phyloP scores from a whole-genome alignment of 2,797 vertebrate genomes.

The Acipenser transmontanus region DNA sequence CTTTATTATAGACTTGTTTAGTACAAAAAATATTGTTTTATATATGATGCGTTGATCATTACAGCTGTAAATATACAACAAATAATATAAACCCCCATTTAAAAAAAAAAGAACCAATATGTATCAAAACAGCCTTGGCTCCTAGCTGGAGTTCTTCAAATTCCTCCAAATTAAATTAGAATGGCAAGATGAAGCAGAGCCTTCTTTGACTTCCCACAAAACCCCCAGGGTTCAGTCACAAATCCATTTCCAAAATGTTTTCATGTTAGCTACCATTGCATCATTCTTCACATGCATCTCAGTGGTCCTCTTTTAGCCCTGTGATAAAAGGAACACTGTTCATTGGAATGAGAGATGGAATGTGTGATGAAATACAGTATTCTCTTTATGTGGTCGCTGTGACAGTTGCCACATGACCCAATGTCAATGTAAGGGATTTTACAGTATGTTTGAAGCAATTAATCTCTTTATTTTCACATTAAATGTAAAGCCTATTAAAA shows the following conservation, averaged over 20 bases:
- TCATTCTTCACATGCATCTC: neutral
- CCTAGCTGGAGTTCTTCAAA: neutral
- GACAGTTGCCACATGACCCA: neutral
- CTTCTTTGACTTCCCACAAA: conserved; percentile 6
- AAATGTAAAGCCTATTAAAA: neutral
- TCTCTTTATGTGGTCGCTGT: neutral
- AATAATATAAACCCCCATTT: no score
- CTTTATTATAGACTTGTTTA: no score
- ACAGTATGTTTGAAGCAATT: neutral
- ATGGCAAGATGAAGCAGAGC: neutral
- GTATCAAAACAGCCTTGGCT: no score
- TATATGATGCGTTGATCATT: no score
- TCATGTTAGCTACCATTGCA: neutral
- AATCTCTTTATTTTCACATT: neutral
- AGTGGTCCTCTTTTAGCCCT: neutral
- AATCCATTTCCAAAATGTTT: neutral
- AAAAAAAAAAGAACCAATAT: no score
- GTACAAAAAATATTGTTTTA: no score
- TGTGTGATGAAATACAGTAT: neutral
- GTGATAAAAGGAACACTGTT: neutral
- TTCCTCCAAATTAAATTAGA: neutral
- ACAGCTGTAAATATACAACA: no score
- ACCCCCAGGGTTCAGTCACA: conserved; percentile 10
- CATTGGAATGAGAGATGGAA: neutral
- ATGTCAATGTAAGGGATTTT: neutral